Base-by-base conservation (phyloP, 2,797 vertebrate genomes). In the Diplodus puntazzo region DNA sequence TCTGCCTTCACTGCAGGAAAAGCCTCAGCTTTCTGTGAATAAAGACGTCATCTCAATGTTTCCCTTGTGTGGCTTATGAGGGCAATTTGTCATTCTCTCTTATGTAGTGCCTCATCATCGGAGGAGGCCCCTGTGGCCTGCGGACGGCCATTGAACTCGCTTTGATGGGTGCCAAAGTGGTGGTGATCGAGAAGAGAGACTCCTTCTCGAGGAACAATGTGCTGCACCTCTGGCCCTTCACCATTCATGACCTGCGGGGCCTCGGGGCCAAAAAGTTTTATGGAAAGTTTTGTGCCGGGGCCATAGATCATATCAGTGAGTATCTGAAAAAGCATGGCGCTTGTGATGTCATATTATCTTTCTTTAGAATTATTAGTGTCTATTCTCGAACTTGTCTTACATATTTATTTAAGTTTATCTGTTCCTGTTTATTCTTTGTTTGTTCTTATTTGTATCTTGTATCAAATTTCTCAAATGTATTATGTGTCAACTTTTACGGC, bases 271-370 rank as follows among this genome's bases (percentile, higher is more conserved):
- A 99, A 94, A 99, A 99, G 85, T 99, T 99, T 88, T 97, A 97
- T 0, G 98, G 98, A 11, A 99, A 99, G 90, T 99, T 99, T 94
- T 99, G 98, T 25, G 98, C 97, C 0, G 98, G 98, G 46, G 96
- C 98, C 77, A 99, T 99, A 17, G 97, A 99, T 92, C 98, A 99
- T 80, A 99, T 99, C 91, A 99, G 98, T 99, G 91, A 98, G 98
- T 97, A 82, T 59, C 73, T 49, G 39, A 61, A 13, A 16, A 54
- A 23, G 23, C 21, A 6, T 23, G 52, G 10, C 21, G 21, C 17
- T 69, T 62, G 68, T 69, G 25, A 25, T n/a, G n/a, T n/a, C 34
- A 39, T 39, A 39, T 9, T 1, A 39, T 39, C 30, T 30, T 34
- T 34, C 7, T 39, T 39, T 39, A 34, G 34, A 39, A 49, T 49